Percentiles rank a stretch among this genome's conserved stretches.
phyloP scores from a whole-genome alignment of 2,888 invertebrate species.

The Aelia acuminata region DNA sequence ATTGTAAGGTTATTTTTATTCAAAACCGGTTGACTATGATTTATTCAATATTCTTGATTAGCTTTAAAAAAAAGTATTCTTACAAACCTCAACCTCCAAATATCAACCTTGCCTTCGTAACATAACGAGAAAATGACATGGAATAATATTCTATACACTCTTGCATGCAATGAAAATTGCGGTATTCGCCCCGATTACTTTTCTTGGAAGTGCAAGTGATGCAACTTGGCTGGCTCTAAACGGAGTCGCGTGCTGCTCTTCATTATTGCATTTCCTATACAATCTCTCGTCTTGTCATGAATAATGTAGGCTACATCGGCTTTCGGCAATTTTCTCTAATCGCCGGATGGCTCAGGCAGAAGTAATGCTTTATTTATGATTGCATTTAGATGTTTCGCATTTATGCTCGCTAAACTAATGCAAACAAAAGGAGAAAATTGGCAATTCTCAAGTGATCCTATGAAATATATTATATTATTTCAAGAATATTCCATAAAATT shows the following conservation, averaged over 20 bases:
- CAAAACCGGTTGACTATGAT: no score
- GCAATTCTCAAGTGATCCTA: no score
- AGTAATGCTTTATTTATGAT: conserved; percentile 22
- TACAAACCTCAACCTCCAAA: no score
- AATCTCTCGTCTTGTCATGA: not conserved
- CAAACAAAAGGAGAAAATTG: no score
- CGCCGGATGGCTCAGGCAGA: not conserved
- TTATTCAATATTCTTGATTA: no score
- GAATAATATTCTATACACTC: not conserved
- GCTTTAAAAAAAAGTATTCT: no score
- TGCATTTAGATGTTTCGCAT: not conserved
- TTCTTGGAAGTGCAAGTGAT: conserved; percentile 40
- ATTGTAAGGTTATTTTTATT: no score
- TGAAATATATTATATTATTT: no score
- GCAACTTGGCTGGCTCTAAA: not conserved
- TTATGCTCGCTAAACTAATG: not conserved
- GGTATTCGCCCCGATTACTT: not conserved
- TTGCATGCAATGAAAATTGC: not conserved
- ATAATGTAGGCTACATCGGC: conserved; percentile 5
- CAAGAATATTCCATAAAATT: no score
- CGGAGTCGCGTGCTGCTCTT: not conserved
- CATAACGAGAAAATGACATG: not conserved
- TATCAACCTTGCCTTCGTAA: no score
- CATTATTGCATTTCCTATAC: conserved; percentile 34
- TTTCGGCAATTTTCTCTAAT: conserved; percentile 15